Percentiles rank a stretch among this genome's conserved stretches.
Conservation (phyloP, 2,888 invertebrate species). For the Theodoxus fluviatilis region DNA sequence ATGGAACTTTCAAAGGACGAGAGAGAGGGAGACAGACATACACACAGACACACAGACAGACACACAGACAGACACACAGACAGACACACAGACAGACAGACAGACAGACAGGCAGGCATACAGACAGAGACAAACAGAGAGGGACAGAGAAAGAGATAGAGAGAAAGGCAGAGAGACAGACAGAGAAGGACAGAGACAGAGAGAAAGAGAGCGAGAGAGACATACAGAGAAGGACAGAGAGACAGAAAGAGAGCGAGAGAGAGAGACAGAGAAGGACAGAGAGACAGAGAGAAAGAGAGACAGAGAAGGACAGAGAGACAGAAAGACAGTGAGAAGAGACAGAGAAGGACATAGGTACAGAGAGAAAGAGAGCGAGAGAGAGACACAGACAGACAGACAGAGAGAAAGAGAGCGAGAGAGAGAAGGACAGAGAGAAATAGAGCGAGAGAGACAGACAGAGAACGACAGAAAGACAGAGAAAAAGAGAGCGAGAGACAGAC, state of each 20-base stretch:
- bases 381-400: slow-evolving; percentile 21
- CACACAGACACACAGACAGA: too few species aligned
- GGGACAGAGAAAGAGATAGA: background rate
- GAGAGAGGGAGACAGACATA: too few species aligned
- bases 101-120: background rate
- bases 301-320: background rate
- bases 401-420: too few species aligned
- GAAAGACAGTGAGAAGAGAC: background rate
- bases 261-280: background rate
- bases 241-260: background rate
- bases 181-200: background rate
- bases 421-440: too few species aligned
- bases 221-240: background rate
- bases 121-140: background rate
- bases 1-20: too few species aligned
- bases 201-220: background rate
- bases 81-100: background rate
- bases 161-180: background rate
- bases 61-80: background rate
- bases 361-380: background rate
- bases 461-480: background rate
- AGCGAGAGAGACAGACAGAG: too few species aligned
- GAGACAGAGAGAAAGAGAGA: background rate
- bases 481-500: slow-evolving; percentile 3
- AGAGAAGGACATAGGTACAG: background rate